Conservation (phyloP, 2,888 invertebrate genomes). For the Aphodius granarius region DNA sequence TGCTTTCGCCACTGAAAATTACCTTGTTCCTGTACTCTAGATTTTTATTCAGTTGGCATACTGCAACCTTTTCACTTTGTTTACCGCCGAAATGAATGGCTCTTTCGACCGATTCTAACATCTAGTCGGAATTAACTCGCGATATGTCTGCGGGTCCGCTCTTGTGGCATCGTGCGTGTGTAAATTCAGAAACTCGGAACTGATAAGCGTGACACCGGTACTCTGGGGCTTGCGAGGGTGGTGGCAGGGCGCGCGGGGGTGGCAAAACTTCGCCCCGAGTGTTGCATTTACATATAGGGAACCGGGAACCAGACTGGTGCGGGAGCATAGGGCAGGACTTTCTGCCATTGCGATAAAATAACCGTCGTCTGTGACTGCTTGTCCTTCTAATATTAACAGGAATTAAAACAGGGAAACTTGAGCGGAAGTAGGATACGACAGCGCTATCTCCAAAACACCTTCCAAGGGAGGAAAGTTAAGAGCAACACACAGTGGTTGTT, state of each 20-base stretch:
- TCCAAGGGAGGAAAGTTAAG: not conserved
- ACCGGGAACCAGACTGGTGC: not conserved
- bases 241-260: not conserved
- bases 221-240: constrained; percentile 1
- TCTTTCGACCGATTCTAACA: no score
- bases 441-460: not conserved
- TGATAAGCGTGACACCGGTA: constrained; percentile 10
- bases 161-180: not conserved
- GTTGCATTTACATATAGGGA: not conserved
- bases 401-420: not conserved
- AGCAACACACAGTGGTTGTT: not conserved
- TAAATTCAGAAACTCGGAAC: constrained; percentile 10
- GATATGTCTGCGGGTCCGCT: not conserved
- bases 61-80: no score
- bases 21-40: no score
- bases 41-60: no score
- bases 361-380: not conserved
- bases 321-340: not conserved
- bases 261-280: not conserved
- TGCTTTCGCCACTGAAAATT: no score
- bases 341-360: not conserved
- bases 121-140: not conserved
- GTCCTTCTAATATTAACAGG: not conserved
- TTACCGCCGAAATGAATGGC: no score
- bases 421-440: not conserved